A percentile compares a stretch with the other conserved stretches of the same genome.
Evolutionary conservation across 2,888 invertebrate genomes (phyloP).

Genomic region (Corbicula japonica): DNA sequence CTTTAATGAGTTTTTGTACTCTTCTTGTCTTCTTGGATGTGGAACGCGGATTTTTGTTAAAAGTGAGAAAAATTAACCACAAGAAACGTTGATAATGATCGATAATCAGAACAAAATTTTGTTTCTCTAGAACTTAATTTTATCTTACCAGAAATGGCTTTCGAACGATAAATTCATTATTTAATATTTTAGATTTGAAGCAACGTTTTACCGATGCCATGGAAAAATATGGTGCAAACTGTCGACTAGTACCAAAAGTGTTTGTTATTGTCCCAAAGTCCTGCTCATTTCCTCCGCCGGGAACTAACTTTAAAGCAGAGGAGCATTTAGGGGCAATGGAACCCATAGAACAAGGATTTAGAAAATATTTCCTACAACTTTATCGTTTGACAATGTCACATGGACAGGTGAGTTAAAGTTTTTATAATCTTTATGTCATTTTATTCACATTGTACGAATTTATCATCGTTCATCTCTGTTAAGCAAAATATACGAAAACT

Average conservation of each 20-base stretch:
- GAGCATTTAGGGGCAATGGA: constrained; percentile 49
- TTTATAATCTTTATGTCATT: not conserved
- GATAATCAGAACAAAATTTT: too few relatives aligned
- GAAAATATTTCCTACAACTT: constrained; percentile 52
- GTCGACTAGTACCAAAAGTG: constrained; percentile 36
- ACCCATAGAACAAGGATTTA: constrained; percentile 45
- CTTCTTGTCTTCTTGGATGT: too few relatives aligned
- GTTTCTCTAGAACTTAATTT: too few relatives aligned
- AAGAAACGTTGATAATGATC: too few relatives aligned
- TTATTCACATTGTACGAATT: constrained; percentile 3
- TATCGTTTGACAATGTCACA: constrained; percentile 43
- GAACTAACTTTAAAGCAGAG: constrained; percentile 38
- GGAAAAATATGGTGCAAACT: constrained; percentile 35
- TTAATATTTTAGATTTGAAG: constrained; percentile 37
- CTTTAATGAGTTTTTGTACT: too few relatives aligned
- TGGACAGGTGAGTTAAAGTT: constrained; percentile 42
- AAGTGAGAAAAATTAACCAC: too few relatives aligned
- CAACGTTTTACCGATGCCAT: constrained; percentile 55
- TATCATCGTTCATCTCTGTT: too few relatives aligned
- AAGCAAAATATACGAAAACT: too few relatives aligned
- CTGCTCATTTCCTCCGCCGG: constrained; percentile 46
- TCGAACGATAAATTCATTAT: too few relatives aligned
- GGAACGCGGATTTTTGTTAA: too few relatives aligned
- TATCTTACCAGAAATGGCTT: too few relatives aligned
- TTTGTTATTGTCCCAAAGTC: constrained; percentile 47